Percentiles rank a stretch among this genome's conserved stretches.
Conservation (phyloP, 2,113 vertebrate genomes). For the Pavo muticus region DNA sequence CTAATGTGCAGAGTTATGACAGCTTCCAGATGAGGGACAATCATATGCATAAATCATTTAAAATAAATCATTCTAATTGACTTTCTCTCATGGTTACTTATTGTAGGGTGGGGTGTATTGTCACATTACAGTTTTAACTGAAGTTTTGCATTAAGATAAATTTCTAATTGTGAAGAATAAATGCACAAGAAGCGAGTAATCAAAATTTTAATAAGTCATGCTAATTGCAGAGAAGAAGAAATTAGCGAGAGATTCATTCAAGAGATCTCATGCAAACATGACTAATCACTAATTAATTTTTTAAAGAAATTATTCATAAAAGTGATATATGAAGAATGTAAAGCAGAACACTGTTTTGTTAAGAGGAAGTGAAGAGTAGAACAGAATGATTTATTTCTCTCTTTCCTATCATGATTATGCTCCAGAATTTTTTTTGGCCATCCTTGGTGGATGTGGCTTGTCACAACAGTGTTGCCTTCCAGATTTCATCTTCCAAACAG, state of each 20-base stretch:
- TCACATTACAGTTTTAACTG: background rate
- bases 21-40: background rate
- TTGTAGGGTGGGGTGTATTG: background rate
- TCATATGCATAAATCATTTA: background rate
- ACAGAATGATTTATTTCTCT: background rate
- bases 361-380: background rate
- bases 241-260: background rate
- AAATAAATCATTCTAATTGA: background rate
- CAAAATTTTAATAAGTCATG: background rate
- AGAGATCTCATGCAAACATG: background rate
- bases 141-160: background rate
- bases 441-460: accelerated
- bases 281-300: background rate
- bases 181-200: background rate
- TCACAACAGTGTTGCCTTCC: background rate
- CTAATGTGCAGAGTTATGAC: background rate
- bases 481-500: background rate
- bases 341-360: background rate
- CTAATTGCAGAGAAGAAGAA: background rate
- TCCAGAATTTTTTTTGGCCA: background rate
- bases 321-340: background rate
- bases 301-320: background rate
- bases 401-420: background rate
- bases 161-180: background rate
- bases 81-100: background rate